These are phyloP conservation scores for Microcaecilia unicolor DNA, from an alignment of 2,797 vertebrate genomes.

Conservation along the genomic window DNA sequence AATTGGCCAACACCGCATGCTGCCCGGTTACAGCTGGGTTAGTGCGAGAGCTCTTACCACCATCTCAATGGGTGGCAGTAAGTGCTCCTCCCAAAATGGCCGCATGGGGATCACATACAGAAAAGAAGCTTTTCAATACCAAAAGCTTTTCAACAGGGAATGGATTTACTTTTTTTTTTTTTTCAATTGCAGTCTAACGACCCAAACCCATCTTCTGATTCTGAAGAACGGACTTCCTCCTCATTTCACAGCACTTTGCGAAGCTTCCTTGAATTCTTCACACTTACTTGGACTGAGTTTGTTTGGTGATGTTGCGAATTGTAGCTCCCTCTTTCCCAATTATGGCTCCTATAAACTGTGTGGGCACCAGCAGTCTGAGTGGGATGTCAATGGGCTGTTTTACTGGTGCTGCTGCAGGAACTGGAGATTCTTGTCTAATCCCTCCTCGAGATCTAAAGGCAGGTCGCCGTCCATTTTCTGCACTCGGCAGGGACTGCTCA, in stretches of 20 bases:
- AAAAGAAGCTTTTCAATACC: no score
- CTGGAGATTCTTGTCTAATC: slow-evolving; percentile 69
- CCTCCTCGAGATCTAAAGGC: slow-evolving; percentile 63
- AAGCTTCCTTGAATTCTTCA: fast-evolving
- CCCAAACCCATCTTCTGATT: no score
- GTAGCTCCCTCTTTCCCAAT: slow-evolving; percentile 92
- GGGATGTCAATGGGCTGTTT: slow-evolving; percentile 84
- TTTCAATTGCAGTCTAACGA: no score
- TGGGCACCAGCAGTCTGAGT: slow-evolving; percentile 82
- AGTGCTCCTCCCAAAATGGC: no score
- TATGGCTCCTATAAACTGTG: slow-evolving; percentile 88
- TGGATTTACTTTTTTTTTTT: no score
- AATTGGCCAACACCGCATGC: no score
- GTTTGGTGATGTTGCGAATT: slow-evolving; percentile 91
- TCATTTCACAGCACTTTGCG: fast-evolving
- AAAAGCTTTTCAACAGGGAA: no score
- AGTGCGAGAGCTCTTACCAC: no score
- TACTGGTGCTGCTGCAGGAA: slow-evolving; percentile 55
- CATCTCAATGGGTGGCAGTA: no score
- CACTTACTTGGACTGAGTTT: slow-evolving; percentile 92
- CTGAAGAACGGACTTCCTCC: background rate
- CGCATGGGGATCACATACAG: no score
- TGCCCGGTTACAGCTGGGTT: no score
- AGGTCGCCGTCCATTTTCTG: slow-evolving; percentile 70
- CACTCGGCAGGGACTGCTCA: slow-evolving; percentile 66